phyloP scores from a whole-genome alignment of 2,888 invertebrate genomes.

The Agrotis segetum region DNA sequence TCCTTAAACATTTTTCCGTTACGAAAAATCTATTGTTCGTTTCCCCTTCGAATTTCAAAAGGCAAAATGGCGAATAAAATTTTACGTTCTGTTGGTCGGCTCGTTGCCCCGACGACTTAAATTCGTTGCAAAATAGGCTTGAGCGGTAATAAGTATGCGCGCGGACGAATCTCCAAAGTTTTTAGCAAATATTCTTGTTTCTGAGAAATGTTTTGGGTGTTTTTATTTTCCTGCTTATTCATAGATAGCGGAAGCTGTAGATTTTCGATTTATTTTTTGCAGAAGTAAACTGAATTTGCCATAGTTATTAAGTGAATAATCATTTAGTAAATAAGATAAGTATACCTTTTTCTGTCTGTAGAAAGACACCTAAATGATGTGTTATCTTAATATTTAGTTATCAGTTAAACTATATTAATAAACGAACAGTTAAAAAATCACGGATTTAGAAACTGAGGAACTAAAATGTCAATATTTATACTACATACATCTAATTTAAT shows the following conservation, averaged over 20 bases:
- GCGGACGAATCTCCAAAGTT: slow-evolving; percentile 47
- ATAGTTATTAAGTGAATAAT: no score
- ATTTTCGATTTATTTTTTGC: slow-evolving; percentile 3
- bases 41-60: slow-evolving; percentile 56
- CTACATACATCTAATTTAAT: slow-evolving; percentile 3
- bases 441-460: background rate
- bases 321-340: background rate
- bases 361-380: background rate
- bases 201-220: slow-evolving; percentile 27
- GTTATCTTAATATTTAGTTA: background rate
- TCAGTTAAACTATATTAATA: no score
- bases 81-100: slow-evolving; percentile 51
- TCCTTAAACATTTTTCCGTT: slow-evolving; percentile 59
- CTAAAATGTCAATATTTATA: background rate
- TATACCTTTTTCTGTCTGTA: background rate
- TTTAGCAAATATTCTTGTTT: slow-evolving; percentile 54
- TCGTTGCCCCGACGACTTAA: slow-evolving; percentile 52
- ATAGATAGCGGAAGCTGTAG: slow-evolving; percentile 7
- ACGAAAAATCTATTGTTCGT: slow-evolving; percentile 57
- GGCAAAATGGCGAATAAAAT: slow-evolving; percentile 64
- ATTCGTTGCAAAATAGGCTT: slow-evolving; percentile 57
- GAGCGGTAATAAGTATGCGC: slow-evolving; percentile 57
- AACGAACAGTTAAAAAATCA: background rate
- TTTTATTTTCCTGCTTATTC: slow-evolving; percentile 26
- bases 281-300: background rate